These are phyloP conservation scores for Spisula solida DNA, from an alignment of 2,888 invertebrate species.

Conservation along the genomic window DNA sequence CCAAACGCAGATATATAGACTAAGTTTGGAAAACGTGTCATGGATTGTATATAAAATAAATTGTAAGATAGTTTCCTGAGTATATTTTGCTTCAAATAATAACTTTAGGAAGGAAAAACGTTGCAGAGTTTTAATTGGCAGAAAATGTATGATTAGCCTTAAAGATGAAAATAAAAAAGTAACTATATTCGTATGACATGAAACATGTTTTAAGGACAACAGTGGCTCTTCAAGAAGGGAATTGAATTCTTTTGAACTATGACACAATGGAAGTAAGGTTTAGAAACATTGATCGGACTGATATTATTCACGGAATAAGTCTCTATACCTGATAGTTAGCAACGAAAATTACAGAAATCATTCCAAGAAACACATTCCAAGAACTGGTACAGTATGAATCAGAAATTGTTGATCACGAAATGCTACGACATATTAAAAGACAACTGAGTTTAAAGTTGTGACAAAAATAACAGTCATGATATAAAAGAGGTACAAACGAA, in stretches of 20 bases:
- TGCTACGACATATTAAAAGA: not conserved
- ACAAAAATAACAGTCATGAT: not conserved
- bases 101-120: not conserved
- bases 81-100: not conserved
- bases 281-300: not conserved
- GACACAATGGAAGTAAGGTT: not conserved
- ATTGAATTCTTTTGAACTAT: too few species aligned
- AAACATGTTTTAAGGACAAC: not conserved
- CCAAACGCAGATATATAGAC: not conserved
- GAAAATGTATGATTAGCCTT: not conserved
- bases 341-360: not conserved
- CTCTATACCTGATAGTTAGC: not conserved
- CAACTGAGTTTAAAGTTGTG: not conserved
- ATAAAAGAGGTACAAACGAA: not conserved
- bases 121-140: not conserved
- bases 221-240: not conserved
- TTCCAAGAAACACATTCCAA: slow-evolving; percentile 8
- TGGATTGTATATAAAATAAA: not conserved
- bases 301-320: not conserved
- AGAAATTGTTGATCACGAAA: not conserved
- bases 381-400: not conserved
- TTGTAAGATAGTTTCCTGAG: not conserved
- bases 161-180: not conserved
- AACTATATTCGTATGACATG: not conserved
- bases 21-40: not conserved